Base-by-base conservation (phyloP, 2,888 invertebrate genomes). In the Drosophila antonietae region DNA sequence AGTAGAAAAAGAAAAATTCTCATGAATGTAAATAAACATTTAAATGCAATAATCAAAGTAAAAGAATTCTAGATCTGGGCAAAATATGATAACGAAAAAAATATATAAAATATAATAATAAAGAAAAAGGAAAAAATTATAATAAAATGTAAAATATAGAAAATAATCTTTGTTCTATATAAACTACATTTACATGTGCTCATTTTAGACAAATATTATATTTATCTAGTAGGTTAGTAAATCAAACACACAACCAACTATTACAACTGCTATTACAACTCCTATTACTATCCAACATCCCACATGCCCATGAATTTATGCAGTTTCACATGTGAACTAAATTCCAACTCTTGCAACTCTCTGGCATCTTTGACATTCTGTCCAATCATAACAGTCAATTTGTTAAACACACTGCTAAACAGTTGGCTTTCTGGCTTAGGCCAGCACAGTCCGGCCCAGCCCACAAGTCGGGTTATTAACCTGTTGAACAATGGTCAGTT, bases 401-500 rank as follows among this genome's bases (percentile, higher is more conserved):
- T 73, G 74, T 12, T 61, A 70, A 64, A 69, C 73, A 61, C 61
- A 49, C 47, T 33, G 31, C 35, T 49, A 51, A 66, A 63, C 14
- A 63, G 68, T 41, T 47, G 10, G 18, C 55, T 51, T 31, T 18
- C 37, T 14, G 44, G 18, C 49, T 28, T 28, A 28, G 28, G 28
- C 28, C 28, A 28, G 28, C 28, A 28, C 28, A 6, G 28, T 6
- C 15, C 37, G 15, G 37, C 41, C 10, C 28, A 53, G 14, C 44
- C 49, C 51, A 56, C 41, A 49, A 52, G 14, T 46, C 46, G n/a
- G 84, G 84, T 88, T 73, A 83, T 47, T 86, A 88, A 88, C 84
- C 84, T 86, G 79, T 64, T 67, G 5, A 75, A 85, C 84, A 85
- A 88, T 84, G 74, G 76, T 70, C 78, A 69, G 69, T 44, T 47